phyloP scores from a whole-genome alignment of 2,113 vertebrate genomes.

The Dromaius novaehollandiae region DNA sequence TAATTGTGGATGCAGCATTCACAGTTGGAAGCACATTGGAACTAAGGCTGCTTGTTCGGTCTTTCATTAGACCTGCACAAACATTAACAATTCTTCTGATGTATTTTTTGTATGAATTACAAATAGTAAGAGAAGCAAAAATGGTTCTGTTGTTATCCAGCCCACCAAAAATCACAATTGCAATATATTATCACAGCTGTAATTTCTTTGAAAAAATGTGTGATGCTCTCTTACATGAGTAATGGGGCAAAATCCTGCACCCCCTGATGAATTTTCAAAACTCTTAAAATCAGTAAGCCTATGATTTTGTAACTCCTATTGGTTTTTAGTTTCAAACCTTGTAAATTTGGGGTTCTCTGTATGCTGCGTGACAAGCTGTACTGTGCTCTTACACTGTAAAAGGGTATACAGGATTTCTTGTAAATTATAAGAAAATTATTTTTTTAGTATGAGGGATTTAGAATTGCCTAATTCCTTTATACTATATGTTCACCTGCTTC shows the following conservation, averaged over 20 bases:
- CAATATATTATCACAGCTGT: not conserved
- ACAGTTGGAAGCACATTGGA: not conserved
- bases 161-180: not conserved
- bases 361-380: not conserved
- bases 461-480: not conserved
- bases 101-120: not conserved
- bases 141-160: accelerated
- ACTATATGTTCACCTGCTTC: not conserved
- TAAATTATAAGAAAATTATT: not conserved
- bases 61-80: not conserved
- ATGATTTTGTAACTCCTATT: not conserved
- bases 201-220: not conserved
- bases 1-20: not conserved
- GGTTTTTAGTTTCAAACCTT: not conserved
- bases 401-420: not conserved
- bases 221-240: not conserved
- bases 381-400: not conserved
- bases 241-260: not conserved
- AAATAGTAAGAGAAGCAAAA: not conserved
- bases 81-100: accelerated
- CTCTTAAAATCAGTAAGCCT: not conserved
- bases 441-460: not conserved
- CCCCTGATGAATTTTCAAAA: not conserved
- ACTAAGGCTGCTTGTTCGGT: not conserved
- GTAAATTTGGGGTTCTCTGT: not conserved